Percentiles rank a stretch among this genome's conserved stretches.
phyloP scores from a whole-genome alignment of 2,113 vertebrate genomes.

The Pimephales promelas region DNA sequence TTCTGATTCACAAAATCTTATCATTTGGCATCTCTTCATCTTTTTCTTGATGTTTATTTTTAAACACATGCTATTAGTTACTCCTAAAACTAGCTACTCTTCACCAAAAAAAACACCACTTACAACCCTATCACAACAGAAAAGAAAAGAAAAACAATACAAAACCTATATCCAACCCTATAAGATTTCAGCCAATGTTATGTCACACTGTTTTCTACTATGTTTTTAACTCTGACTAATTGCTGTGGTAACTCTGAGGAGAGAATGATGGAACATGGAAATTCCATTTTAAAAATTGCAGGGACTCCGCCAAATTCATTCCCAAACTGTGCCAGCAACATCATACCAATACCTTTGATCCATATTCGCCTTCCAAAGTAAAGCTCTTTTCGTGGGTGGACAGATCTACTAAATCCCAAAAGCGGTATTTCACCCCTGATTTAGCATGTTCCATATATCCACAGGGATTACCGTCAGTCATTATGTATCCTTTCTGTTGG shows the following conservation, averaged over 20 bases:
- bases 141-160: not conserved
- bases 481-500: not conserved
- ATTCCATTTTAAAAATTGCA: not conserved
- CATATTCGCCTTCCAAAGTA: slow-evolving; percentile 26
- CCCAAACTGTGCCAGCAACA: slow-evolving; percentile 2
- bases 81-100: not conserved
- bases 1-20: not conserved
- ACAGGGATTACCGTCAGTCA: not conserved
- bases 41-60: not conserved
- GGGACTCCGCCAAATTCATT: slow-evolving; percentile 23
- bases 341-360: slow-evolving; percentile 30
- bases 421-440: slow-evolving; percentile 6
- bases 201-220: not conserved
- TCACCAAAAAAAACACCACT: not conserved
- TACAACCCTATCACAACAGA: not conserved
- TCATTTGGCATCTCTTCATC: not conserved
- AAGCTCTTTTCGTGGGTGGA: not conserved
- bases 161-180: not conserved
- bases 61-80: not conserved
- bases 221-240: not conserved
- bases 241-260: not conserved
- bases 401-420: slow-evolving; percentile 21
- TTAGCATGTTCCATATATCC: not conserved
- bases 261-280: slow-evolving; percentile 26
- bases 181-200: not conserved